Evolutionary conservation across 1,140 invertebrate genomes (phyloP).

Genomic region (Babylonia areolata): DNA sequence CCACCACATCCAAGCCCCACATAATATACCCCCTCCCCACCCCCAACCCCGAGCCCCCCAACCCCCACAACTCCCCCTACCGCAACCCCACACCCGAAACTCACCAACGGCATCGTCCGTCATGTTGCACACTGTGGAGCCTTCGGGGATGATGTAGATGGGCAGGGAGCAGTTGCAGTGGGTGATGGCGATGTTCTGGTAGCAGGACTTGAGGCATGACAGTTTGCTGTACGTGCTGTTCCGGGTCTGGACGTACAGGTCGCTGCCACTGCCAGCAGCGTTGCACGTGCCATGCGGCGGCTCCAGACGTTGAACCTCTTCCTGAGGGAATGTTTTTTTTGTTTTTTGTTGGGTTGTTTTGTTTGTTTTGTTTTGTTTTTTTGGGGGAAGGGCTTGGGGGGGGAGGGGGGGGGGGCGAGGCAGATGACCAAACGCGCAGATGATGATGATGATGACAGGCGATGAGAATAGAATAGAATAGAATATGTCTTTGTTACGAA

Average conservation of each 20-base stretch:
- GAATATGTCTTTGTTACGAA: too few species aligned
- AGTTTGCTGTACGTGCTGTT: conserved; percentile 56
- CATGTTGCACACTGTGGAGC: conserved; percentile 53
- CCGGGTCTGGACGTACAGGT: conserved; percentile 52
- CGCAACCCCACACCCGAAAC: neutral
- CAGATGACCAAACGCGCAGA: neutral
- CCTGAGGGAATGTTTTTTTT: too few species aligned
- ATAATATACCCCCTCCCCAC: neutral
- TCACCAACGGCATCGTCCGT: conserved; percentile 41
- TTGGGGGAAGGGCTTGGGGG: neutral
- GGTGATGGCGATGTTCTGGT: conserved; percentile 49
- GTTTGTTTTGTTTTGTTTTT: too few species aligned
- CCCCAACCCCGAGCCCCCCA: too few species aligned
- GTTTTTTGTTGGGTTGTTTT: too few species aligned
- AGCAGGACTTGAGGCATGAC: conserved; percentile 67
- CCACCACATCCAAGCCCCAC: neutral
- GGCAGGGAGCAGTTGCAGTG: conserved; percentile 57
- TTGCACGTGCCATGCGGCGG: conserved; percentile 61
- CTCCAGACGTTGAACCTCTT: conserved; percentile 49
- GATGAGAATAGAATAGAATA: neutral
- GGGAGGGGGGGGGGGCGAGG: neutral
- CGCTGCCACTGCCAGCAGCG: conserved; percentile 24
- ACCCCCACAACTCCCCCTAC: neutral
- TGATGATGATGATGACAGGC: neutral
- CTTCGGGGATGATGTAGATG: conserved; percentile 49